Percentiles rank a stretch among this genome's conserved stretches.
phyloP scores from a whole-genome alignment of 2,888 invertebrate genomes.

The Lithosia quadra region DNA sequence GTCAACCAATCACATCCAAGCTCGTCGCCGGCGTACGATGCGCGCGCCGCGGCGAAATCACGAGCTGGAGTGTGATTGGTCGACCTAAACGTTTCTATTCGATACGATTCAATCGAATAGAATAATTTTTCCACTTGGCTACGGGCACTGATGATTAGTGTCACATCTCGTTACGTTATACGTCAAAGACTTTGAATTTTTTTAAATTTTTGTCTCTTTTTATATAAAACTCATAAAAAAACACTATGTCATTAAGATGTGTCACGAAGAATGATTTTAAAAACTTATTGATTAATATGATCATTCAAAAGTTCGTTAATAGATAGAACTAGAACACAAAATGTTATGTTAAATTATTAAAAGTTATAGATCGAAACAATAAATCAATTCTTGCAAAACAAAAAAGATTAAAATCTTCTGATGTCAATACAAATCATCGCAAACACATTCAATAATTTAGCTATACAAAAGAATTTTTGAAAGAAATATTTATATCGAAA shows the following conservation, averaged over 20 bases:
- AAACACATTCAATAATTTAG: conserved; percentile 27
- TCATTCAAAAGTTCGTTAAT: conserved; percentile 1
- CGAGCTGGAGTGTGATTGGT: no score
- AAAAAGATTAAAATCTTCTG: conserved; percentile 7
- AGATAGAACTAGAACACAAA: neutral
- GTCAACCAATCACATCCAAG: no score
- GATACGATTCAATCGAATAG: no score
- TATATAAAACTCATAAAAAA: no score
- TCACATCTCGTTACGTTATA: neutral
- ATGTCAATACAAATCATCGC: conserved; percentile 25
- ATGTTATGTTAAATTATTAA: conserved; percentile 1
- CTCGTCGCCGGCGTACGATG: no score
- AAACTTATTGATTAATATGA: neutral
- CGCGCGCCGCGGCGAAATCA: no score
- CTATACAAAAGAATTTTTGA: conserved; percentile 17
- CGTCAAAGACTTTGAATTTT: neutral
- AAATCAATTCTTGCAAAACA: conserved; percentile 11
- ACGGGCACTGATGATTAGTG: no score
- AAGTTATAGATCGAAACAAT: neutral
- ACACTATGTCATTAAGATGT: neutral
- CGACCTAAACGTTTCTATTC: no score
- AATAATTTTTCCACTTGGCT: no score
- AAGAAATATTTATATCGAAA: conserved; percentile 12
- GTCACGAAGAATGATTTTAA: neutral
- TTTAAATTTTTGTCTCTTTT: no score